Conservation (phyloP, 2,113 vertebrate species). For the Plectropomus leopardus region DNA sequence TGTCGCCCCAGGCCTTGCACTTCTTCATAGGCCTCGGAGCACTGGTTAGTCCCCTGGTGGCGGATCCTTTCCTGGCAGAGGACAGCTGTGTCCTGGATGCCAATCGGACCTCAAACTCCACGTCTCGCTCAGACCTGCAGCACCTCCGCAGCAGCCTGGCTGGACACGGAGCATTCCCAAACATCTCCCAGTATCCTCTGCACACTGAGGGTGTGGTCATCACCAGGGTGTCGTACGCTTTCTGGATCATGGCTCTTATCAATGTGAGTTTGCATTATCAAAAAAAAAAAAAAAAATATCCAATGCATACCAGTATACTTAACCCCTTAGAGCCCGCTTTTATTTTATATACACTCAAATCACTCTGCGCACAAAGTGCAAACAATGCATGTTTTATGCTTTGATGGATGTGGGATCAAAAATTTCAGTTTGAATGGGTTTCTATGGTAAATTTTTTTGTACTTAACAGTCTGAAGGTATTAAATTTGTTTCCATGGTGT, state of each 20-base stretch:
- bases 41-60: constrained; percentile 93
- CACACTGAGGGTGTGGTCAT: constrained; percentile 82
- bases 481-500: too few relatives aligned
- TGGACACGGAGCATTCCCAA: constrained; percentile 78
- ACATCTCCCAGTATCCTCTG: constrained; percentile 84
- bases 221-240: constrained; percentile 92
- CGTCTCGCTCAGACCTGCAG: constrained; percentile 73
- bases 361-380: too few relatives aligned
- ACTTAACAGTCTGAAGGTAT: too few relatives aligned
- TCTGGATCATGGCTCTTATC: constrained; percentile 99
- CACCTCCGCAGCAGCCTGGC: constrained; percentile 88
- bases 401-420: too few relatives aligned
- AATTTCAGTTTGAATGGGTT: too few relatives aligned
- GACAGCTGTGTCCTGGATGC: constrained; percentile 86
- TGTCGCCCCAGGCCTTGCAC: constrained; percentile 88
- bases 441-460: too few relatives aligned
- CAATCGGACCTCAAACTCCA: constrained; percentile 87
- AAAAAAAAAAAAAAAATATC: too few relatives aligned
- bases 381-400: too few relatives aligned
- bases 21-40: constrained; percentile 96
- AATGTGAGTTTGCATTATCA: constrained; percentile 96
- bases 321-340: too few relatives aligned
- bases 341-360: too few relatives aligned
- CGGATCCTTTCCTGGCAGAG: constrained; percentile 95
- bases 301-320: not conserved